Conservation (phyloP, 2,113 vertebrate species). For the Empidonax alnorum region DNA sequence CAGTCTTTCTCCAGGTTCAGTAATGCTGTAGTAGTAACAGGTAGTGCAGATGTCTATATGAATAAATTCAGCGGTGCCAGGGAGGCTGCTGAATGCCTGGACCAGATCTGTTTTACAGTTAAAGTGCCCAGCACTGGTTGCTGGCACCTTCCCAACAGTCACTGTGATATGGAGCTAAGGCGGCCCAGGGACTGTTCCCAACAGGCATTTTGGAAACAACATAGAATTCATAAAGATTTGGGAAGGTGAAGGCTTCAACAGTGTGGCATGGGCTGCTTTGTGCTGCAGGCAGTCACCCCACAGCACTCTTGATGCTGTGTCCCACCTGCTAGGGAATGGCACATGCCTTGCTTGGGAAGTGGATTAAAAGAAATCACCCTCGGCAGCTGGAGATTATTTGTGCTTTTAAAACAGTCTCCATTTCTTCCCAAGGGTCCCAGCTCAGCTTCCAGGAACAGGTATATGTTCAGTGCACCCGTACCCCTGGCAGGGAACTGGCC, state of each 20-base stretch:
- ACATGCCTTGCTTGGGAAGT: rapidly evolving
- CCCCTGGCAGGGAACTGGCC: background rate
- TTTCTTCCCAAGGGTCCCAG: background rate
- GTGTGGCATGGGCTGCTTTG: background rate
- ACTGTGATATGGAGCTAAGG: background rate
- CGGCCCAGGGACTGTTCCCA: background rate
- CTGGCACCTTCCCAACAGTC: background rate
- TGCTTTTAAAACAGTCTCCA: background rate
- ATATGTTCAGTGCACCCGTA: background rate
- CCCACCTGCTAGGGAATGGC: background rate
- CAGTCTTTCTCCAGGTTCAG: background rate
- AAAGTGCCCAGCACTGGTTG: background rate
- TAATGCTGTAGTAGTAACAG: background rate
- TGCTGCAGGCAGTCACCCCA: background rate
- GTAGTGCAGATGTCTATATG: background rate
- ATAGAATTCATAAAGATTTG: background rate
- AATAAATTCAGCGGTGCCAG: background rate
- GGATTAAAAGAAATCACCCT: background rate
- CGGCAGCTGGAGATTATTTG: background rate
- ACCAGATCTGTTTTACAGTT: background rate
- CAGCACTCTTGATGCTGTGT: rapidly evolving
- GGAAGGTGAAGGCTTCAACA: background rate
- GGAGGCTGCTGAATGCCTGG: background rate
- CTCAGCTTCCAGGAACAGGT: background rate
- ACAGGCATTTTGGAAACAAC: background rate